A percentile compares a stretch with the other conserved stretches of the same genome.
Evolutionary conservation across 2,888 invertebrate genomes (phyloP).

Genomic region (Caenorhabditis sp.): DNA sequence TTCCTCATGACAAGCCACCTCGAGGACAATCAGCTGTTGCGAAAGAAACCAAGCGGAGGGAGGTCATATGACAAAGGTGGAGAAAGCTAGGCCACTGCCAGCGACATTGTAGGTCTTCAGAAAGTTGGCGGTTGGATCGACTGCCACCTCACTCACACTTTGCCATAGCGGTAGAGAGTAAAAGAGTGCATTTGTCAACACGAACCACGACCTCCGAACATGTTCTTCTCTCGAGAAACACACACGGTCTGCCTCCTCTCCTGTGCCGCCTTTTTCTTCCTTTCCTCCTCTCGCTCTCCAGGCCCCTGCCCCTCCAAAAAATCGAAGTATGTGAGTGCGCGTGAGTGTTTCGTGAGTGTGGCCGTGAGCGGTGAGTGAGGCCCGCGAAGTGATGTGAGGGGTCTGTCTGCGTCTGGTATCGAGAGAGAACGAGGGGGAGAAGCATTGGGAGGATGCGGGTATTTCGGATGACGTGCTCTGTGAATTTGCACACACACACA

Average conservation of each 20-base stretch:
- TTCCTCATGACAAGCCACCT: slow-evolving; percentile 22
- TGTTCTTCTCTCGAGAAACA: slow-evolving; percentile 16
- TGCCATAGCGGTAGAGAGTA: not conserved
- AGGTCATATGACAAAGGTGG: slow-evolving; percentile 28
- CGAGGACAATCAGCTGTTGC: slow-evolving; percentile 11
- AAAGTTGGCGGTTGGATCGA: not conserved
- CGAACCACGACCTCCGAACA: slow-evolving; percentile 9
- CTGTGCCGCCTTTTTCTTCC: slow-evolving; percentile 1
- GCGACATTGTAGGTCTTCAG: not conserved
- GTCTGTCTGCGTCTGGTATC: slow-evolving; percentile 33
- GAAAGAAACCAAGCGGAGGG: slow-evolving; percentile 14
- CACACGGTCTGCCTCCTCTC: not conserved
- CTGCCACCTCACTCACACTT: not conserved
- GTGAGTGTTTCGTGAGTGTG: slow-evolving; percentile 56
- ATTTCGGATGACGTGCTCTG: slow-evolving; percentile 54
- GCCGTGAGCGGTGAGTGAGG: slow-evolving; percentile 33
- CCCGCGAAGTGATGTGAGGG: not conserved
- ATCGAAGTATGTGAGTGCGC: slow-evolving; percentile 57
- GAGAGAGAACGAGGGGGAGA: slow-evolving; percentile 4
- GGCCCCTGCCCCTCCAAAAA: slow-evolving; percentile 34
- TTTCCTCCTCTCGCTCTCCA: slow-evolving; percentile 9
- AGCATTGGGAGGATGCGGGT: slow-evolving; percentile 14
- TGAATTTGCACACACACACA: slow-evolving; percentile 21
- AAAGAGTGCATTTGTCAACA: slow-evolving; percentile 21
- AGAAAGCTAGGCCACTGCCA: slow-evolving; percentile 34